Conservation (phyloP, 2,113 vertebrate genomes). For the rat (Rattus norvegicus) region DNA sequence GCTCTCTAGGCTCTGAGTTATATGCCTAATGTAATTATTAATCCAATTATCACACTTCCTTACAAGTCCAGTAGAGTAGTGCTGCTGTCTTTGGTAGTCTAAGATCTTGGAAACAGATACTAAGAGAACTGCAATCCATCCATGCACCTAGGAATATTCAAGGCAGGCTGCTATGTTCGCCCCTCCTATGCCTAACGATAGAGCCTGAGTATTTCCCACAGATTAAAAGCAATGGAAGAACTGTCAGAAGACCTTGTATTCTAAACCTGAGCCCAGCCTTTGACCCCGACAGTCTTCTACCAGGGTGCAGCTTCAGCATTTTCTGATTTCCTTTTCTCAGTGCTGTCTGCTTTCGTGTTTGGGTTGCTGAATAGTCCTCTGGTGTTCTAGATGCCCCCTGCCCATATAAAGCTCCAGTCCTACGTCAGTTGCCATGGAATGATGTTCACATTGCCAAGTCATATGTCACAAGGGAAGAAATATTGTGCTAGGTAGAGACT, state of each 20-base stretch:
- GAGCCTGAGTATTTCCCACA: background rate
- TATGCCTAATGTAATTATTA: background rate
- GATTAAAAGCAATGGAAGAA: background rate
- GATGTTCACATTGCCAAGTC: conserved; percentile 72
- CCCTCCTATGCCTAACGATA: background rate
- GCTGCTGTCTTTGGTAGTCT: background rate
- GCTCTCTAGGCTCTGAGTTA: background rate
- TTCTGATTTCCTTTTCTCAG: background rate
- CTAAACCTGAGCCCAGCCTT: background rate
- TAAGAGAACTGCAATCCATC: background rate
- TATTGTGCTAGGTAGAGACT: conserved; percentile 75
- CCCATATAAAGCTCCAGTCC: conserved; percentile 61
- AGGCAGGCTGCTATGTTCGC: background rate
- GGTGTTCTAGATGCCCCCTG: conserved; percentile 21
- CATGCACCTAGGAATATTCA: background rate
- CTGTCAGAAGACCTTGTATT: background rate
- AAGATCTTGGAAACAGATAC: background rate
- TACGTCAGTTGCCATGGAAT: conserved; percentile 51
- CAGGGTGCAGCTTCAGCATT: background rate
- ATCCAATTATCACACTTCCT: background rate
- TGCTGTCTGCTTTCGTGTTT: background rate
- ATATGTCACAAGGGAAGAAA: conserved; percentile 72
- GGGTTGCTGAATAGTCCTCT: conserved; percentile 54
- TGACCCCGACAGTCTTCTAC: rapidly evolving
- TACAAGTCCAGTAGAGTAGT: background rate